Evolutionary conservation across 2,888 invertebrate species (phyloP).

Genomic region (Mythimna lalbum): DNA sequence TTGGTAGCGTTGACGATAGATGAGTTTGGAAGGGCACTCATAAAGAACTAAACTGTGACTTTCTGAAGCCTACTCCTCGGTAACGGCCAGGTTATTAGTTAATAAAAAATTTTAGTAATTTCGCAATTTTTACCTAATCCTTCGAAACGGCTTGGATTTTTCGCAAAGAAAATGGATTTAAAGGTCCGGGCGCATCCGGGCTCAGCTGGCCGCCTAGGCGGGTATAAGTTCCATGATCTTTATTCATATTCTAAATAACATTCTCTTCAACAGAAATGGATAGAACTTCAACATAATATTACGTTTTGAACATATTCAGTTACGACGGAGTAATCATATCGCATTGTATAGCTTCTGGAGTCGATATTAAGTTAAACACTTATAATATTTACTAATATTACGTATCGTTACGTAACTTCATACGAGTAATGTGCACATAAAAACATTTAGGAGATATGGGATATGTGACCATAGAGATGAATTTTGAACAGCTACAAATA

Average conservation of each 20-base stretch:
- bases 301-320: constrained; percentile 51
- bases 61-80: too few species aligned
- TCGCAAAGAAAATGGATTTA: too few species aligned
- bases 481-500: not conserved
- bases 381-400: constrained; percentile 24
- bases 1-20: too few species aligned
- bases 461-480: not conserved
- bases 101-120: too few species aligned
- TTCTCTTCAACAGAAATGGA: constrained; percentile 21
- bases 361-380: constrained; percentile 18
- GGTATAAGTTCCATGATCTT: constrained; percentile 65
- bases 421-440: not conserved
- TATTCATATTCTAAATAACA: constrained; percentile 51
- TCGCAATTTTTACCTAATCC: too few species aligned
- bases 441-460: not conserved
- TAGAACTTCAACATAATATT: constrained; percentile 42
- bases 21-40: too few species aligned
- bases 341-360: constrained; percentile 37
- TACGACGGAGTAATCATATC: constrained; percentile 17
- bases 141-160: too few species aligned
- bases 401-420: too few species aligned
- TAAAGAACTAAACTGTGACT: too few species aligned
- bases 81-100: too few species aligned
- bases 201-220: too few species aligned
- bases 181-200: too few species aligned